These are phyloP conservation scores for Corythornis madagascariensis DNA, from an alignment of 2,113 vertebrate species.

Conservation along the genomic window DNA sequence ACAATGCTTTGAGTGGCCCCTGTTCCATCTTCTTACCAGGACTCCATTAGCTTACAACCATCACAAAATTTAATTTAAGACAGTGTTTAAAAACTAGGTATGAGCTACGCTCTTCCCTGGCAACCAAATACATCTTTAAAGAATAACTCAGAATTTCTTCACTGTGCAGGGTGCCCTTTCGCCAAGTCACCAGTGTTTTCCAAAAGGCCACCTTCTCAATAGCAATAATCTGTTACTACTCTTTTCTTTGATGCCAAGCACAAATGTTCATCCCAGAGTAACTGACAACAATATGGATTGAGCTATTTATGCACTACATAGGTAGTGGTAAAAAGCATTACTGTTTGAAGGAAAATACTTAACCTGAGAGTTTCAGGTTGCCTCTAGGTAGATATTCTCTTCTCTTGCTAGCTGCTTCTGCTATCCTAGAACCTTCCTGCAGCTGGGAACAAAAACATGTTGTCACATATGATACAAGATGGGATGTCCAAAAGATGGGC, in stretches of 20 bases:
- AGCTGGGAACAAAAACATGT: neutral
- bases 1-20: neutral
- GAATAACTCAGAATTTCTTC: neutral
- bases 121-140: neutral
- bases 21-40: conserved; percentile 9
- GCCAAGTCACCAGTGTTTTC: neutral
- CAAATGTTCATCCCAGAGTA: neutral
- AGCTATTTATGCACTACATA: neutral
- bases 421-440: neutral
- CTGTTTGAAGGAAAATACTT: neutral
- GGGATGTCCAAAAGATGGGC: neutral
- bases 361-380: neutral
- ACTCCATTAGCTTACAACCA: neutral
- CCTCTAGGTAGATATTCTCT: neutral
- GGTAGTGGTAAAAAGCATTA: conserved; percentile 11
- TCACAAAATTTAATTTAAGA: neutral
- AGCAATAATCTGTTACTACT: neutral
- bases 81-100: neutral
- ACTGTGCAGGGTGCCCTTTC: neutral
- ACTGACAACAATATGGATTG: neutral
- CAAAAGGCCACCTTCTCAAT: neutral
- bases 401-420: neutral
- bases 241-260: neutral
- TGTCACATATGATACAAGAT: neutral
- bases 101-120: neutral